Evolutionary conservation across 2,113 vertebrate genomes (phyloP).

Genomic region (Apteryx mantelli): DNA sequence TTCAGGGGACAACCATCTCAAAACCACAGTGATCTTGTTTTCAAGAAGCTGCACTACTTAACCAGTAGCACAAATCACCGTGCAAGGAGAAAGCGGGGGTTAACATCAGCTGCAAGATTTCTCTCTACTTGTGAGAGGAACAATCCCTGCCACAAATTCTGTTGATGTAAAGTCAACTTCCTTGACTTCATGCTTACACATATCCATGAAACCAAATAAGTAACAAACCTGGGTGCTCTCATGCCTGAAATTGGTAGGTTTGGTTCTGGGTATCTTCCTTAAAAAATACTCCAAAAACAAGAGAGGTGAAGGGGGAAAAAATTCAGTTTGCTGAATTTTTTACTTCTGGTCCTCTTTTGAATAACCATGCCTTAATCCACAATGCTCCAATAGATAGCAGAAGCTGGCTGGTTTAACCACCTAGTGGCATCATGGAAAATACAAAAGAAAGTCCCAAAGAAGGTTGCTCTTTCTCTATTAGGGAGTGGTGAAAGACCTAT

Average conservation of each 20-base stretch:
- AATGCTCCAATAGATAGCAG: neutral
- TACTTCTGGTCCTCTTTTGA: slow-evolving; percentile 9
- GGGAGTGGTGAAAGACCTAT: neutral
- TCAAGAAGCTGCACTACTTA: neutral
- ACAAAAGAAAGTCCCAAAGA: neutral
- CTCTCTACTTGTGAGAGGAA: neutral
- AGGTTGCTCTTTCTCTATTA: neutral
- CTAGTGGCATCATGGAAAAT: neutral
- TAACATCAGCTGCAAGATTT: neutral
- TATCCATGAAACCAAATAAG: neutral
- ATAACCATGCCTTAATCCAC: neutral
- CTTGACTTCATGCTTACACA: neutral
- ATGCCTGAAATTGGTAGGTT: neutral
- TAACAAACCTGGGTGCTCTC: neutral
- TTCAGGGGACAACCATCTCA: neutral
- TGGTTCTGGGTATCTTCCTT: neutral
- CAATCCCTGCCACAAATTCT: neutral
- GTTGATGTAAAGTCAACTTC: neutral
- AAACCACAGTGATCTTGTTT: neutral
- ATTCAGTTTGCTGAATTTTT: neutral
- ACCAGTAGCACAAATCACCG: neutral
- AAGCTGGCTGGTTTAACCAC: neutral
- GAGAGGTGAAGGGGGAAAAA: neutral
- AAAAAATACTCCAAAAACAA: neutral
- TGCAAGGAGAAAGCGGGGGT: neutral